These are phyloP conservation scores for Drosophila hawaiiensis DNA, from an alignment of 2,888 invertebrate genomes.

Conservation along the genomic window DNA sequence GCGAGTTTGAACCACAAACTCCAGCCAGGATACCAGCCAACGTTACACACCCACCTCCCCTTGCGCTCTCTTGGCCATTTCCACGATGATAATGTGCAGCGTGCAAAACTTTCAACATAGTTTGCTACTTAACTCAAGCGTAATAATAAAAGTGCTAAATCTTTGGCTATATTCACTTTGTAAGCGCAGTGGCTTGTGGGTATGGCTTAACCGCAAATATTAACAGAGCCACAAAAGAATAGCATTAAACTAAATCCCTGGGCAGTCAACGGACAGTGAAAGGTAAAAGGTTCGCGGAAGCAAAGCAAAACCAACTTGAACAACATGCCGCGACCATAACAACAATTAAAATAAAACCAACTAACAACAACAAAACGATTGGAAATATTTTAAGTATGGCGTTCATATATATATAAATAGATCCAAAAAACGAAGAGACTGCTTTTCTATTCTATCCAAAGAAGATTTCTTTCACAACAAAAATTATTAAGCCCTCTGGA, in stretches of 20 bases:
- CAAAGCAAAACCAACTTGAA: slow-evolving; percentile 71
- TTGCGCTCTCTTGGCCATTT: slow-evolving; percentile 7
- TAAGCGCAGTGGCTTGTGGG: slow-evolving; percentile 41
- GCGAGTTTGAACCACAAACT: slow-evolving; percentile 61
- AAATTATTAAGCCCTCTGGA: neutral
- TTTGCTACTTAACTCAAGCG: slow-evolving; percentile 81
- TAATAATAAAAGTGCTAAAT: slow-evolving; percentile 82
- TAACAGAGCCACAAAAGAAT: slow-evolving; percentile 62
- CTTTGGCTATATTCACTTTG: slow-evolving; percentile 79
- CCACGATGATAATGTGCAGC: slow-evolving; percentile 69
- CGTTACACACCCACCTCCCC: slow-evolving; percentile 17
- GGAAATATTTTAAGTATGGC: neutral
- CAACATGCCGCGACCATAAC: slow-evolving; percentile 37
- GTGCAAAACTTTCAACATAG: slow-evolving; percentile 76
- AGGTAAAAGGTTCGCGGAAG: slow-evolving; percentile 54
- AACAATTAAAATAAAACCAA: slow-evolving; percentile 25
- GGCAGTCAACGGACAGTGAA: slow-evolving; percentile 18
- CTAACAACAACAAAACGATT: neutral
- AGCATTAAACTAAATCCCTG: slow-evolving; percentile 43
- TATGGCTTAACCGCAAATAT: slow-evolving; percentile 61
- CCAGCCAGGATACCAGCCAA: slow-evolving; percentile 47
- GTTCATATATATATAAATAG: neutral
- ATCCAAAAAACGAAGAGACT: neutral
- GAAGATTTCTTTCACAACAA: neutral
- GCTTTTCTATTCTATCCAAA: neutral